Evolutionary conservation across 2,797 vertebrate genomes (phyloP), one percentile per base, ranked within the genome.

Genomic region (Hozukius guyotensis): DNA sequence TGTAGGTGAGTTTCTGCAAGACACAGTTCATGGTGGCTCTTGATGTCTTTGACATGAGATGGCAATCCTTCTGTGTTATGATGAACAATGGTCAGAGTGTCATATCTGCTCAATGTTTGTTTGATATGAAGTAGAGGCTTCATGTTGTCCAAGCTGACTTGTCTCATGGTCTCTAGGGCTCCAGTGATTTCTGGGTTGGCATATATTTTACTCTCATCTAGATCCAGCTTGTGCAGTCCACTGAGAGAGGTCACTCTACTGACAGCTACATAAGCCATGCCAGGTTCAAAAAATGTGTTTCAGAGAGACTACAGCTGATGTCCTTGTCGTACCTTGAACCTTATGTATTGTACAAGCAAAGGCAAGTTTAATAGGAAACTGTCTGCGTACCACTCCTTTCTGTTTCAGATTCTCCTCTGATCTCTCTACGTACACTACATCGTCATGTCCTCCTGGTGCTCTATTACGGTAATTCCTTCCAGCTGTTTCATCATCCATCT

Each of bases 21-120:
- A 60, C 29, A 61, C 29, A 61, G 59, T 87, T 61, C 66, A n/a
- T 86, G 77, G 6, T 86, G 88, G 2, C 25, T 66, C 73, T 52
- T 82, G 5, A 87, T 53, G 63, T 85, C 81, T 31, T 46, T 53
- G 1, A 75, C 57, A 32, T 87, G 80, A 75, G 56, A 31, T 10
- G 22, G 42, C 8, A 84, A 12, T 11, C 29, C 59, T 22, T 38
- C 32, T 16, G 61, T 38, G 32, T 63, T 24, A 38, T 24, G n/a
- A 24, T 57, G 62, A 42, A 24, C 13, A 64, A 65, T 65, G 34
- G 36, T 65, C 36, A 42, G 22, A 18, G 31, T 61, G 29, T 53
- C 63, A 8, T 18, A 32, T 13, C 34, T 32, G 22, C 5, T 56
- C 8, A 55, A 11, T 64, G 31, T 32, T 12, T 61, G 49, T 22